Conservation (phyloP, 2,797 vertebrate species). For the Dendrocincla tyrannina region DNA sequence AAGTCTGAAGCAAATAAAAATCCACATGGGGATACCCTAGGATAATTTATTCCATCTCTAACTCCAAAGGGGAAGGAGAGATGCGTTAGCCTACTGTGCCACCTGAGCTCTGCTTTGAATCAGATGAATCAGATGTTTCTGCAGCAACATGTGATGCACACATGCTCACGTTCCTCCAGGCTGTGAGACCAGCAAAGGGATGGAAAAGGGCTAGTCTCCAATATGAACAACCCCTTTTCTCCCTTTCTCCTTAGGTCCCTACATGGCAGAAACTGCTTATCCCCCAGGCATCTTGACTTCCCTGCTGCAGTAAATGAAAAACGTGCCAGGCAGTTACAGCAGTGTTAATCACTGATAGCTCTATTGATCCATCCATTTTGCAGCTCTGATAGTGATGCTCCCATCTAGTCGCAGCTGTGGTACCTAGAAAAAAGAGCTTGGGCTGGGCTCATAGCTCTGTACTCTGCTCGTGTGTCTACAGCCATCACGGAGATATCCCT, state of each 20-base stretch:
- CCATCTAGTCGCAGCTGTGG: background rate
- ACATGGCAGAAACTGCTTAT: background rate
- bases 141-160: background rate
- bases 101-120: background rate
- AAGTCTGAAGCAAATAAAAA: background rate
- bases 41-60: background rate
- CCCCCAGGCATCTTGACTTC: background rate
- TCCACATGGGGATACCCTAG: background rate
- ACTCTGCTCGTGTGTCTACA: background rate
- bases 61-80: background rate
- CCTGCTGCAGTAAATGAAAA: background rate
- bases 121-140: background rate
- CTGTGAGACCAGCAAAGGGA: background rate
- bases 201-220: background rate
- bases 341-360: constrained; percentile 30
- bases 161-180: background rate
- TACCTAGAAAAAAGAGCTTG: background rate
- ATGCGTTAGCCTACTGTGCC: background rate
- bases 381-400: constrained; percentile 25
- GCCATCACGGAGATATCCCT: rapidly evolving
- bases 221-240: background rate
- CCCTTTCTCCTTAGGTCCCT: background rate
- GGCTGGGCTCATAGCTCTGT: background rate
- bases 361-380: constrained; percentile 42
- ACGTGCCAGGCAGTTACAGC: background rate